Percentiles rank a stretch among this genome's conserved stretches.
Conservation (phyloP, 2,797 vertebrate species). For the Myotis findleyi region DNA sequence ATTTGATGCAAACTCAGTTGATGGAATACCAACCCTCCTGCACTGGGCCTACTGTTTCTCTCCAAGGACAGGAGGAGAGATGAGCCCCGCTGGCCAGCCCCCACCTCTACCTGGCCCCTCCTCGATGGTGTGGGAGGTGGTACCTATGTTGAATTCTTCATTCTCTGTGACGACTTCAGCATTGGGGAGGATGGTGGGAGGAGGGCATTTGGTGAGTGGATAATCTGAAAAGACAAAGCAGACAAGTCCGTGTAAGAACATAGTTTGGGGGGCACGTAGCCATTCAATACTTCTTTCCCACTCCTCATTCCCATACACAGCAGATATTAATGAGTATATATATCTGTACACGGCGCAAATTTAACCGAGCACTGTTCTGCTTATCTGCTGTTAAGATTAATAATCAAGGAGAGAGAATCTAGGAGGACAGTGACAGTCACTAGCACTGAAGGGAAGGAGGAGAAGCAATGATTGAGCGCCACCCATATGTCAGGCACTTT, state of each 20-base stretch:
- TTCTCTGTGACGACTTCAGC: constrained; percentile 97
- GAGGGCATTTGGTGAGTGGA: constrained; percentile 95
- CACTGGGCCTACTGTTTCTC: neutral
- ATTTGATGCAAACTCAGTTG: neutral
- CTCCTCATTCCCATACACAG: neutral
- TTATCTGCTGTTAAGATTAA: neutral
- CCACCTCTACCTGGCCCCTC: neutral
- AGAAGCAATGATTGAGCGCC: neutral
- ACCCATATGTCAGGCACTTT: neutral
- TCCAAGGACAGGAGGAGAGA: neutral
- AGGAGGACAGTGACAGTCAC: neutral
- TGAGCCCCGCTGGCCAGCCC: neutral
- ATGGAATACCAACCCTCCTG: neutral
- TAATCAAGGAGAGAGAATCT: neutral
- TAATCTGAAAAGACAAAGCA: constrained; percentile 89
- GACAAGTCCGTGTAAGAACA: neutral
- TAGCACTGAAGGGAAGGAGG: neutral
- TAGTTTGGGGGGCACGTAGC: accelerated
- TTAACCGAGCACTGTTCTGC: neutral
- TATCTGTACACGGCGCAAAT: neutral
- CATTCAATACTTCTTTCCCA: neutral
- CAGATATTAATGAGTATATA: neutral
- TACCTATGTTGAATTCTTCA: constrained; percentile 98
- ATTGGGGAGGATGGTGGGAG: constrained; percentile 95
- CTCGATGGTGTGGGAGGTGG: neutral